A percentile compares a stretch with the other conserved stretches of the same genome.
phyloP scores from a whole-genome alignment of 2,797 vertebrate genomes.

The Sphenopsis melanotis region DNA sequence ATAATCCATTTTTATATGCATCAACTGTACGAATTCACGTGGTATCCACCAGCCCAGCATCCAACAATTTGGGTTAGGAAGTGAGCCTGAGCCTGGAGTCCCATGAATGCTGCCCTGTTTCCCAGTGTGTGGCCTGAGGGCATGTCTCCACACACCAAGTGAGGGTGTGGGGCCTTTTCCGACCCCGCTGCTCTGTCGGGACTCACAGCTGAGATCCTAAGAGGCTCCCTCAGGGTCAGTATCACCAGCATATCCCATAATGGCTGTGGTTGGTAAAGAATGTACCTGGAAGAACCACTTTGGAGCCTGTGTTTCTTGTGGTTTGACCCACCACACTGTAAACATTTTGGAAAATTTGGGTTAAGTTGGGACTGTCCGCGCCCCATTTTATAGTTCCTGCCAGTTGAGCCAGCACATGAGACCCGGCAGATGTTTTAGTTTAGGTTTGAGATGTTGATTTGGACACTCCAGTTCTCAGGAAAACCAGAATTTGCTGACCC shows the following conservation, averaged over 20 bases:
- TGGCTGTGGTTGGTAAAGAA: background rate
- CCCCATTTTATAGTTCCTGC: background rate
- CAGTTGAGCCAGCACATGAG: background rate
- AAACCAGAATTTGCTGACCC: constrained; percentile 52
- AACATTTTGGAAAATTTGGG: background rate
- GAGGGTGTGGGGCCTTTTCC: background rate
- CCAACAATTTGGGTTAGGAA: background rate
- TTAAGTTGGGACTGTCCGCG: background rate
- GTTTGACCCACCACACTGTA: background rate
- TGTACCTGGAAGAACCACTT: background rate
- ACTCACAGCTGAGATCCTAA: background rate
- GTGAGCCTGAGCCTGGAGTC: background rate
- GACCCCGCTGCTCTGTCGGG: rapidly evolving
- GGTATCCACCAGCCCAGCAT: background rate
- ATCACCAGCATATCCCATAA: background rate
- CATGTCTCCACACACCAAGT: background rate
- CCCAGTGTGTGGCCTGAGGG: background rate
- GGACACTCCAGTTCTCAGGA: constrained; percentile 51
- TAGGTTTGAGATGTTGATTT: constrained; percentile 47
- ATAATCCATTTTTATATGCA: background rate
- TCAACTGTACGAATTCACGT: background rate
- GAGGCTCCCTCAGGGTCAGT: background rate
- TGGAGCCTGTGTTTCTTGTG: background rate
- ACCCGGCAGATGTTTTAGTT: constrained; percentile 40
- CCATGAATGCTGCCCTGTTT: background rate